These are phyloP conservation scores for Drosophila crucigera DNA, from an alignment of 2,888 invertebrate genomes.

Conservation along the genomic window DNA sequence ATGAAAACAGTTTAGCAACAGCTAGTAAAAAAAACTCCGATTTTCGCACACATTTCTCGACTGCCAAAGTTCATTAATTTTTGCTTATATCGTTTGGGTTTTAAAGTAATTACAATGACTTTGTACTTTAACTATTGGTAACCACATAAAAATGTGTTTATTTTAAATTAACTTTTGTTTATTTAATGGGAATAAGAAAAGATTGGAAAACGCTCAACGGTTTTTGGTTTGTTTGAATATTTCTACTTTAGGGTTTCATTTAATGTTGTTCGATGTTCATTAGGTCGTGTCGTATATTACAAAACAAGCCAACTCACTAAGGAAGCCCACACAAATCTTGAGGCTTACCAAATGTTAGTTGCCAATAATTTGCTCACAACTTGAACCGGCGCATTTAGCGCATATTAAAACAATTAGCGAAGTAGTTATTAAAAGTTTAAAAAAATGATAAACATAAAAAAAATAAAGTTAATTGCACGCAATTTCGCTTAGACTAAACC, in stretches of 20 bases:
- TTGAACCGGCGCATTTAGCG: slow-evolving; percentile 46
- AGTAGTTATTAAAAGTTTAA: slow-evolving; percentile 29
- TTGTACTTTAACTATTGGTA: background rate
- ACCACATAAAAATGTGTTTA: background rate
- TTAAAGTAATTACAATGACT: background rate
- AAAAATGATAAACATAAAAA: slow-evolving; percentile 6
- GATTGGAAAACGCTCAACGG: background rate
- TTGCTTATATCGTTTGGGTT: background rate
- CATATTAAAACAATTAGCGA: slow-evolving; percentile 64
- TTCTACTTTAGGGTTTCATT: background rate
- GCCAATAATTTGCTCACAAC: slow-evolving; percentile 27
- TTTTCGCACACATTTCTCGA: background rate
- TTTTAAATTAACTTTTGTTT: background rate
- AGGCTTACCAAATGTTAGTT: slow-evolving; percentile 13
- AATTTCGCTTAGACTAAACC: slow-evolving; percentile 13
- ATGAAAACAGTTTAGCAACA: background rate
- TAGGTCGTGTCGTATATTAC: background rate
- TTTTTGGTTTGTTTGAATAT: background rate
- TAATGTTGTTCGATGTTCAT: background rate
- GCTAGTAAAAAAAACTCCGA: background rate
- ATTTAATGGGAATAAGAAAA: background rate
- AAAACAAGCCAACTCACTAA: background rate
- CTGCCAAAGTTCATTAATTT: background rate
- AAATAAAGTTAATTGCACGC: slow-evolving; percentile 41
- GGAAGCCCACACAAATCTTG: slow-evolving; percentile 9